Conservation (phyloP, 2,888 invertebrate species). For the Melanargia galathea region DNA sequence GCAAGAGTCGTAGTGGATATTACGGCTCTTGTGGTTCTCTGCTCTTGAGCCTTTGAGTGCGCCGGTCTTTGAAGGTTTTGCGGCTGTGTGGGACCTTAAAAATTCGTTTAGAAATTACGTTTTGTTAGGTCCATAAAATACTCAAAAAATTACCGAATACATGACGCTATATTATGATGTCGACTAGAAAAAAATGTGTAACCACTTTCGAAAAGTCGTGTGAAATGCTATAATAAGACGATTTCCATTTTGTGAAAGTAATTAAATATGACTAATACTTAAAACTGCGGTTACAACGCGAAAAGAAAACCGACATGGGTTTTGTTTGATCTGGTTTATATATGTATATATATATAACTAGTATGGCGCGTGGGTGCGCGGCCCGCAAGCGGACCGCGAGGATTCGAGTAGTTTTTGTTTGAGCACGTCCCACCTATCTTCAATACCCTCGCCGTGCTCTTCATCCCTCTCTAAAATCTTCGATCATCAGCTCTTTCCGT, state of each 20-base stretch:
- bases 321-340: not conserved
- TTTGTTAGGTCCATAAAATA: not conserved
- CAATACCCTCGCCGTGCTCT: too few relatives aligned
- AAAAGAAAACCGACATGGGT: not conserved
- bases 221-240: not conserved
- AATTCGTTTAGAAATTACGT: not conserved
- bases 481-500: too few relatives aligned
- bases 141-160: not conserved
- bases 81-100: not conserved
- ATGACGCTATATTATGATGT: not conserved
- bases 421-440: too few relatives aligned
- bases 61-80: too few relatives aligned
- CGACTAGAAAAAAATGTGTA: not conserved
- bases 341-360: too few relatives aligned
- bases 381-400: too few relatives aligned
- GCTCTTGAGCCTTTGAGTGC: too few relatives aligned
- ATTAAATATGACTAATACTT: not conserved
- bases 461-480: too few relatives aligned
- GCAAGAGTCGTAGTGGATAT: too few relatives aligned
- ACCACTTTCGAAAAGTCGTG: slow-evolving; percentile 1
- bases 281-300: not conserved
- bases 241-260: slow-evolving; percentile 4
- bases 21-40: too few relatives aligned
- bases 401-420: too few relatives aligned
- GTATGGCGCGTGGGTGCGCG: too few relatives aligned